These are phyloP conservation scores for Heliconius hortense DNA, from an alignment of 2,888 invertebrate species.

Conservation along the genomic window DNA sequence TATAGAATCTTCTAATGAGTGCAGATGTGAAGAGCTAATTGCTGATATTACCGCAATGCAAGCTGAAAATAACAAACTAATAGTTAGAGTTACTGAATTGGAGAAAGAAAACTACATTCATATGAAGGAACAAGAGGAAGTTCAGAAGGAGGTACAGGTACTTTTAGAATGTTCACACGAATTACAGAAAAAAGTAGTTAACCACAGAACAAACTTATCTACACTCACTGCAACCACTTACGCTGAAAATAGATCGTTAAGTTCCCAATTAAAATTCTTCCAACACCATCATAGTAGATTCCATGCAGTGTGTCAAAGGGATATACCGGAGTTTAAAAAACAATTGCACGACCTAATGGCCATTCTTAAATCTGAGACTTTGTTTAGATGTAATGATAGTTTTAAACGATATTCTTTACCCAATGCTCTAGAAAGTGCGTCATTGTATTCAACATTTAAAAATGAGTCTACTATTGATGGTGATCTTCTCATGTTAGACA, in stretches of 20 bases:
- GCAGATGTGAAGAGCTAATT: slow-evolving; percentile 42
- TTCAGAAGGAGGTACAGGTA: slow-evolving; percentile 59
- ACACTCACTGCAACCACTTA: slow-evolving; percentile 73
- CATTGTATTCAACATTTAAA: slow-evolving; percentile 54
- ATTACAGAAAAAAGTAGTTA: slow-evolving; percentile 67
- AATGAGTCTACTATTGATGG: slow-evolving; percentile 72
- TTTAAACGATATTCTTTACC: slow-evolving; percentile 66
- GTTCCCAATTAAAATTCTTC: slow-evolving; percentile 67
- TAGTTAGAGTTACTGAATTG: slow-evolving; percentile 50
- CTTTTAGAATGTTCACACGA: slow-evolving; percentile 62
- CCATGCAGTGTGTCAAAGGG: slow-evolving; percentile 70
- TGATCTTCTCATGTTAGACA: slow-evolving; percentile 74
- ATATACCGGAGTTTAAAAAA: slow-evolving; percentile 67
- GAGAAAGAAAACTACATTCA: slow-evolving; percentile 54
- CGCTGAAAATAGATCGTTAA: slow-evolving; percentile 70
- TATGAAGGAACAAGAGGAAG: slow-evolving; percentile 58
- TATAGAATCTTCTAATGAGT: slow-evolving; percentile 30
- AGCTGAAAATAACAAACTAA: slow-evolving; percentile 55
- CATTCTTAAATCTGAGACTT: slow-evolving; percentile 57
- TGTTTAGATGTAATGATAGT: slow-evolving; percentile 51
- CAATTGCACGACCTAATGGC: slow-evolving; percentile 61
- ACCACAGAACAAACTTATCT: slow-evolving; percentile 69
- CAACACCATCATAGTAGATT: slow-evolving; percentile 69
- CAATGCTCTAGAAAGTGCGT: slow-evolving; percentile 61
- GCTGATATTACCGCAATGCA: slow-evolving; percentile 42